Evolutionary conservation across 2,888 invertebrate species (phyloP).

Genomic region (Neoitamus cyanurus): DNA sequence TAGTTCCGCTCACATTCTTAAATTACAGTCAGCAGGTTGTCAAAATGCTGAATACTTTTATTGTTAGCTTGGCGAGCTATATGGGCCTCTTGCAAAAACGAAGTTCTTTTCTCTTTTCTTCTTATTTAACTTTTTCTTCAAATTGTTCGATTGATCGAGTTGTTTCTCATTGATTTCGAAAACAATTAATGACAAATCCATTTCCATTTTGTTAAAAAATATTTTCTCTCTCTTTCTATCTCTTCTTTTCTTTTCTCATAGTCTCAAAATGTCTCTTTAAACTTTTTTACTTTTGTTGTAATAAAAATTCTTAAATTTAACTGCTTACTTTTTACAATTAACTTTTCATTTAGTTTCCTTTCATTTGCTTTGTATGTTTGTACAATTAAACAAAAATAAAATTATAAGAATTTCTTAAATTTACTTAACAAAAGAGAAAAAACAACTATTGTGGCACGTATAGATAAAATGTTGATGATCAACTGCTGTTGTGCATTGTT

Average conservation of each 20-base stretch:
- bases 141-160: background rate
- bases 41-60: constrained; percentile 58
- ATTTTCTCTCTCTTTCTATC: constrained; percentile 6
- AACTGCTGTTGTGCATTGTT: background rate
- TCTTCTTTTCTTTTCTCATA: background rate
- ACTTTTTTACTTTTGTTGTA: constrained; percentile 28
- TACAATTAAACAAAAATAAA: constrained; percentile 48
- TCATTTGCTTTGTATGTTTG: constrained; percentile 35
- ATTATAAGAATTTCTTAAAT: constrained; percentile 47
- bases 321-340: constrained; percentile 45
- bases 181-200: constrained; percentile 49
- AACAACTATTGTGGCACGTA: constrained; percentile 53
- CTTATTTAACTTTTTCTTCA: constrained; percentile 53
- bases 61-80: constrained; percentile 66
- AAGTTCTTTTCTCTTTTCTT: constrained; percentile 58
- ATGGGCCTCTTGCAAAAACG: constrained; percentile 69
- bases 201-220: constrained; percentile 47
- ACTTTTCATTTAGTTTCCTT: constrained; percentile 7
- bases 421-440: constrained; percentile 49
- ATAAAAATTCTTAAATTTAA: constrained; percentile 45
- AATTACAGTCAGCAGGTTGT: constrained; percentile 56
- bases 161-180: constrained; percentile 53
- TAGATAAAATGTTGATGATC: constrained; percentile 39
- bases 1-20: constrained; percentile 52
- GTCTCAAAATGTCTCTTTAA: constrained; percentile 31